Evolutionary conservation across 2,113 vertebrate species (phyloP).

Genomic region (Smithornis capensis): DNA sequence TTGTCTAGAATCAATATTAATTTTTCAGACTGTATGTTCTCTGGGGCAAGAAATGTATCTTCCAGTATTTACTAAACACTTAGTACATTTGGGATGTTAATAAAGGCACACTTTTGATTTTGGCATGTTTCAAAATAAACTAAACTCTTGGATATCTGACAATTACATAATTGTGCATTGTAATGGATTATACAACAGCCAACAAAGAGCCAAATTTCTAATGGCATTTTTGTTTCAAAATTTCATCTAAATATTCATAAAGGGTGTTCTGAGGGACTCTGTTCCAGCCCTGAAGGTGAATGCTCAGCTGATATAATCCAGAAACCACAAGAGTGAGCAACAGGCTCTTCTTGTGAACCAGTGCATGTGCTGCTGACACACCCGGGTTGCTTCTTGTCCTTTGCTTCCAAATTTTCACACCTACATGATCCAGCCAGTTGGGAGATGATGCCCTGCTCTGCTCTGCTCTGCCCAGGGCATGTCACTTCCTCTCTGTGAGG

Average conservation of each 20-base stretch:
- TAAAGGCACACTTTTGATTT: not conserved
- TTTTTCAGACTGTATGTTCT: slow-evolving; percentile 19
- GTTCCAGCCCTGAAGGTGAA: not conserved
- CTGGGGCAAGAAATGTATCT: slow-evolving; percentile 31
- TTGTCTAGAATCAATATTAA: slow-evolving; percentile 53
- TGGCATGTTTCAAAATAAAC: not conserved
- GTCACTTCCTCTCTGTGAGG: not conserved
- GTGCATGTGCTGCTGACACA: not conserved
- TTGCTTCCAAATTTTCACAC: not conserved
- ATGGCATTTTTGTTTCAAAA: not conserved
- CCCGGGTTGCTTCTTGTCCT: accelerated
- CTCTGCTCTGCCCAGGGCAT: accelerated
- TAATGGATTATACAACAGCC: not conserved
- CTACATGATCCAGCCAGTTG: accelerated
- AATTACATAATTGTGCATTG: not conserved
- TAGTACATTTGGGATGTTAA: not conserved
- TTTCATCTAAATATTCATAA: not conserved
- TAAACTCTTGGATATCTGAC: not conserved
- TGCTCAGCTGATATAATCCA: not conserved
- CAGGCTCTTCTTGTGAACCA: not conserved
- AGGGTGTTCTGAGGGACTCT: not conserved
- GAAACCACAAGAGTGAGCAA: not conserved
- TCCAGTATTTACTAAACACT: not conserved
- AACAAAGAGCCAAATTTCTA: not conserved
- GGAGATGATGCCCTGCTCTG: not conserved